These are phyloP conservation scores for Coleophora deauratella DNA, from an alignment of 2,888 invertebrate species.

Conservation along the genomic window DNA sequence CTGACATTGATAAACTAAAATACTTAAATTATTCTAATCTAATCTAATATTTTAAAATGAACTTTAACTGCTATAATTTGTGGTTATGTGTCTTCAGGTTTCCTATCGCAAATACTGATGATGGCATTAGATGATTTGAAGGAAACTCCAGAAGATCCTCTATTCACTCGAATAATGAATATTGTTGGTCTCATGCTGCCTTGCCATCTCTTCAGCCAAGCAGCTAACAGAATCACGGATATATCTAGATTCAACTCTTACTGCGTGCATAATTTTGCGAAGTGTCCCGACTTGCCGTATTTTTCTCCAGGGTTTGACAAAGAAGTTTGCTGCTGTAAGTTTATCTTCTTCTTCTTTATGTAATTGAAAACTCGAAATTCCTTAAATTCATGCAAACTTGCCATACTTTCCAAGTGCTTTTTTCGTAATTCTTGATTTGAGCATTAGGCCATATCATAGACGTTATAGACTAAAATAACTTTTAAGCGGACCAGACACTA, in stretches of 20 bases:
- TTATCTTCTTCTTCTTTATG: no score
- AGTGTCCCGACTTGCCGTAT: neutral
- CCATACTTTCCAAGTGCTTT: no score
- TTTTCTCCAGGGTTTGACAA: neutral
- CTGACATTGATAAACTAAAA: no score
- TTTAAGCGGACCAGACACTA: no score
- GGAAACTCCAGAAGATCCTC: neutral
- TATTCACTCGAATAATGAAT: slow-evolving; percentile 1
- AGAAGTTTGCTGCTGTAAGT: neutral
- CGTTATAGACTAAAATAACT: no score
- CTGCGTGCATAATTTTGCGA: slow-evolving; percentile 12
- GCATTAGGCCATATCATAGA: no score
- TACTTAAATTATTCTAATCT: no score
- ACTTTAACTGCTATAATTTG: no score
- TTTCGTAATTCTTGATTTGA: no score
- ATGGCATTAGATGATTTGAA: slow-evolving; percentile 10
- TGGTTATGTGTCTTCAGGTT: slow-evolving; percentile 5
- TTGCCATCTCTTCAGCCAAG: slow-evolving; percentile 10
- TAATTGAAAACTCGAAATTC: no score
- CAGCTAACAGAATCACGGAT: slow-evolving; percentile 11
- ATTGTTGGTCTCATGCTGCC: slow-evolving; percentile 9
- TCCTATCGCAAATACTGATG: slow-evolving; percentile 10
- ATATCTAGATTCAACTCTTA: slow-evolving; percentile 14
- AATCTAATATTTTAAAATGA: no score
- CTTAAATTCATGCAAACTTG: no score